Evolutionary conservation across 2,888 invertebrate species (phyloP), one percentile per base, ranked within the genome.

Genomic region (Drosophila niveifrons): DNA sequence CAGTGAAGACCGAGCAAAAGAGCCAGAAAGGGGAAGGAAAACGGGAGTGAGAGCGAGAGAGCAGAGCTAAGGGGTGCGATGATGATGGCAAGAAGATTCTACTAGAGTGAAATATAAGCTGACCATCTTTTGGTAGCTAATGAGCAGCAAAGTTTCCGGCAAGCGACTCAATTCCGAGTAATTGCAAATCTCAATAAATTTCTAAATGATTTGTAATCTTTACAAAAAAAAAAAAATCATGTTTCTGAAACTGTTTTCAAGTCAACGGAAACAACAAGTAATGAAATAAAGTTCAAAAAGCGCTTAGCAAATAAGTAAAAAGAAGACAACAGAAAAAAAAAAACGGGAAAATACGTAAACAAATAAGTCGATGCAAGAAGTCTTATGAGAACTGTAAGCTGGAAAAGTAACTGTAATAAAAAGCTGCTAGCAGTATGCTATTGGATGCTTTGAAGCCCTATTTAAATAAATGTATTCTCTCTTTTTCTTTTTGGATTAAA

Each of bases 101-200:
- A 11, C 15, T 6, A 8, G 39, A 55, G 41, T 29, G 29, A 18
- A 44, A 44, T n/a, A 55, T 10, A 31, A 41, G 13, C 13, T 41
- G 28, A 10, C 31, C 44, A 34, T 43, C 43, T 36, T 29, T 55
- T 55, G 43, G 43, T 55, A 18, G 55, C 55, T 55, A 55, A 55
- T 55, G 53, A 55, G 44, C 29, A 55, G 43, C n/a, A 18, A 55
- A 55, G 55, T 55, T 55, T 44, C n/a, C 43, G 55, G 29, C 55
- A 43, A 17, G 43, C 29, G 41, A 15, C 8, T 18, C 43, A 55
- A 18, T 11, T 43, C 18, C n/a, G n/a, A 43, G 44, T 56, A 34
- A 34, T 56, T 44, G 34, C 29, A 44, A 43, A 55, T 55, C 43
- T 43, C 31, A 44, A 55, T 53, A 53, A 53, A 41, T 43, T 55